phyloP scores from a whole-genome alignment of 64 coral and sea anemone species.

The Pocillopora damicornis region DNA sequence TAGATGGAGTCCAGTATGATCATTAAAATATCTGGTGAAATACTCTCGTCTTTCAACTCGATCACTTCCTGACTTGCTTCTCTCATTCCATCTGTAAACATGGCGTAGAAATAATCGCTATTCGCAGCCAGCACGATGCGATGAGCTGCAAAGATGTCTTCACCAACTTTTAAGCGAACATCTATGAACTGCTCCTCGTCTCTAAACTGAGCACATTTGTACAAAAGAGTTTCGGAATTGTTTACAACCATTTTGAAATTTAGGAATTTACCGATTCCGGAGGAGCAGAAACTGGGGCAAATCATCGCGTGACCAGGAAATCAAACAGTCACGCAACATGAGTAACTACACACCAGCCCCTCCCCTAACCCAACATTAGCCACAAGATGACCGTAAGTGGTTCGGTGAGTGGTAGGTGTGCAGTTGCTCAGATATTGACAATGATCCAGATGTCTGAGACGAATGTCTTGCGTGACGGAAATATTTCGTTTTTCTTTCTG shows the following conservation, averaged over 20 bases:
- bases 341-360: too few species aligned
- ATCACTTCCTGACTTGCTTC: background rate
- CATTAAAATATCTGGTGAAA: background rate
- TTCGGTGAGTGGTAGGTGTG: too few species aligned
- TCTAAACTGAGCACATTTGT: slow-evolving; percentile 3
- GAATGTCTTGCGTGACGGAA: too few species aligned
- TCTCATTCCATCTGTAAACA: slow-evolving; percentile 45
- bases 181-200: slow-evolving; percentile 42
- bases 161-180: slow-evolving; percentile 53
- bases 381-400: too few species aligned
- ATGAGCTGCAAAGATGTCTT: slow-evolving; percentile 52
- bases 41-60: background rate
- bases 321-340: too few species aligned
- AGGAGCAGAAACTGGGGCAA: too few species aligned
- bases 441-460: too few species aligned
- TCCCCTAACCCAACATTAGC: too few species aligned
- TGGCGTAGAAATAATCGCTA: slow-evolving; percentile 76
- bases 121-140: slow-evolving; percentile 58
- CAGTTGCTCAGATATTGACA: too few species aligned
- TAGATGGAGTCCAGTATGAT: background rate
- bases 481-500: too few species aligned
- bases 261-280: too few species aligned
- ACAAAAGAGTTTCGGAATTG: background rate
- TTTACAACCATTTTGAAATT: background rate
- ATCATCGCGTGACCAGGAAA: too few species aligned